These are phyloP conservation scores for Pecten maximus DNA, from an alignment of 2,888 invertebrate species.

Conservation along the genomic window DNA sequence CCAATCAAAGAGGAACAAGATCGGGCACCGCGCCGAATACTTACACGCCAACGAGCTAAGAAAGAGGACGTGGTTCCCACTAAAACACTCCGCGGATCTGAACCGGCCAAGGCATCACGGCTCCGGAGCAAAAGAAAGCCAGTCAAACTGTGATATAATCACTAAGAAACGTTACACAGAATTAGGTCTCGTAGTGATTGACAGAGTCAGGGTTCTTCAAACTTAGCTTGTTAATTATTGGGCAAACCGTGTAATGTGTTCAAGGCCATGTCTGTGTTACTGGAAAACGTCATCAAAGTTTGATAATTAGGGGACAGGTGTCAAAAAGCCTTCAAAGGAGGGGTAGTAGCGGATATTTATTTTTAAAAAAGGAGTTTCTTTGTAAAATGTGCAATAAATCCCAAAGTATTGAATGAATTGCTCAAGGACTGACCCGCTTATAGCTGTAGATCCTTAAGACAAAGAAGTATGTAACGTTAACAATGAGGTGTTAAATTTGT, in stretches of 20 bases:
- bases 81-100: neutral
- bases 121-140: neutral
- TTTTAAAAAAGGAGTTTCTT: neutral
- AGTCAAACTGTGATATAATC: neutral
- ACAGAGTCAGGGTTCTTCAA: neutral
- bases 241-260: neutral
- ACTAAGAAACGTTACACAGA: neutral
- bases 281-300: neutral
- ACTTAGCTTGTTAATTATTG: no score
- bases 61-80: neutral
- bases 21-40: neutral
- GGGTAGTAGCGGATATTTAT: neutral
- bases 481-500: neutral
- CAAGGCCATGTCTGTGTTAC: neutral
- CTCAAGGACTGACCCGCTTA: neutral
- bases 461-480: neutral
- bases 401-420: neutral
- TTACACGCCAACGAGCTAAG: conserved; percentile 3
- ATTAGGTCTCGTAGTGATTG: neutral
- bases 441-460: neutral
- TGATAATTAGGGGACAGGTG: neutral
- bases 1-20: neutral
- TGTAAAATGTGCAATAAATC: neutral
- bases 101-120: neutral
- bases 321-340: neutral